Evolutionary conservation across 1,140 invertebrate species (phyloP), one percentile per base, ranked within the genome.

Genomic region (Magallana ariakensis): DNA sequence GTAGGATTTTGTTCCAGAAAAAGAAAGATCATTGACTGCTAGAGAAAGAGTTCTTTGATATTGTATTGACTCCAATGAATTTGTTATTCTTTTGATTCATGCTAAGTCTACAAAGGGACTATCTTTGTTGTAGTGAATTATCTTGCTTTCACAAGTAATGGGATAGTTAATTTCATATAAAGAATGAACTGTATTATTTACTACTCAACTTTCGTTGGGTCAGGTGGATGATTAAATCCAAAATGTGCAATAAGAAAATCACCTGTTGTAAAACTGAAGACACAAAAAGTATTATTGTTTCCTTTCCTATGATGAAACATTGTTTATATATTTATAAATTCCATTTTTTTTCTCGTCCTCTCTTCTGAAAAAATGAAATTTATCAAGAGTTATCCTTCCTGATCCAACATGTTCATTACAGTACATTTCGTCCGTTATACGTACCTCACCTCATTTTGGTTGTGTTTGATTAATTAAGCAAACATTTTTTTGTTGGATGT

Each of bases 361-460:
- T 22, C 11, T 75, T 11, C 10, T 19, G 22, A 46, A 46, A n/a
- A 26, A 26, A 75, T 75, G 66, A 33, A 75, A 75, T 19, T 75
- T 26, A 26, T 26, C 26, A 75, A 75, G 66, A 75, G 66, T 75
- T 75, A 75, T 75, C 26, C 66, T 75, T 26, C 66, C 66, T 75
- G 66, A 75, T 75, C 66, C 66, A 75, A 75, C 66, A 75, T 13
- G 66, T 75, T 75, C 66, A 75, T 75, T 75, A 26, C 33, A 19
- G 22, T 26, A 22, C 66, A 75, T 75, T 75, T 75, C 66, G 66
- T 75, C 66, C 66, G 66, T 75, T 75, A 22, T 75, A 26, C 33
- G 66, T 75, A 75, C 66, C 66, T 75, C 66, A 75, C 66, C 19
- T 75, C 66, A 75, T 75, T 75, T 75, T 75, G 66, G 66, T 75